Conservation (phyloP, 2,888 invertebrate genomes). For the Bellardia bayeri region DNA sequence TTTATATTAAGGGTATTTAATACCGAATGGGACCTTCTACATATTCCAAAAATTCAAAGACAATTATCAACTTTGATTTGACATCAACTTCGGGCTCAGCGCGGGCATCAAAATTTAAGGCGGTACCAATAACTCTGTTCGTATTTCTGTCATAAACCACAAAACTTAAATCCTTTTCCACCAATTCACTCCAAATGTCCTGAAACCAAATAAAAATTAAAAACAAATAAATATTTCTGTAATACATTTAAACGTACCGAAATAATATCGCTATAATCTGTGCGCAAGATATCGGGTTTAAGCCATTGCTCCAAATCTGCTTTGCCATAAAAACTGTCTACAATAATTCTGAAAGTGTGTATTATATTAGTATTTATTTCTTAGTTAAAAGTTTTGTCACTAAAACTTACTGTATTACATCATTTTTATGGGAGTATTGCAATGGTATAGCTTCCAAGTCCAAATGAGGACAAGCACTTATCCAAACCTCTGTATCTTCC, state of each 20-base stretch:
- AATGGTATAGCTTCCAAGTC: constrained; percentile 81
- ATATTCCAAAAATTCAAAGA: constrained; percentile 91
- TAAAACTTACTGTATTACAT: constrained; percentile 88
- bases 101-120: constrained; percentile 92
- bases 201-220: constrained; percentile 64
- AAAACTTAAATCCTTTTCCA: constrained; percentile 90
- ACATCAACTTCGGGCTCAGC: constrained; percentile 91
- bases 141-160: constrained; percentile 86
- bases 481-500: constrained; percentile 78
- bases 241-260: constrained; percentile 79
- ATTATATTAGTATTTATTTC: too few relatives aligned
- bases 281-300: constrained; percentile 87
- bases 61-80: constrained; percentile 88
- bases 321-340: constrained; percentile 93
- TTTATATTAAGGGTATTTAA: neutral
- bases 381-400: too few relatives aligned
- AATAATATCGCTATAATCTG: constrained; percentile 89
- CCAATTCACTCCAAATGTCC: constrained; percentile 89
- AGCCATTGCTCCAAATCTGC: constrained; percentile 93
- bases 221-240: neutral
- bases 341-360: constrained; percentile 88
- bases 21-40: constrained; percentile 89
- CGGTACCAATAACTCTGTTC: constrained; percentile 87
- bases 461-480: constrained; percentile 80
- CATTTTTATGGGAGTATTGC: constrained; percentile 86